A percentile compares a stretch with the other conserved stretches of the same genome.
phyloP scores from a whole-genome alignment of 2,113 vertebrate genomes.

The Crotophaga sulcirostris region DNA sequence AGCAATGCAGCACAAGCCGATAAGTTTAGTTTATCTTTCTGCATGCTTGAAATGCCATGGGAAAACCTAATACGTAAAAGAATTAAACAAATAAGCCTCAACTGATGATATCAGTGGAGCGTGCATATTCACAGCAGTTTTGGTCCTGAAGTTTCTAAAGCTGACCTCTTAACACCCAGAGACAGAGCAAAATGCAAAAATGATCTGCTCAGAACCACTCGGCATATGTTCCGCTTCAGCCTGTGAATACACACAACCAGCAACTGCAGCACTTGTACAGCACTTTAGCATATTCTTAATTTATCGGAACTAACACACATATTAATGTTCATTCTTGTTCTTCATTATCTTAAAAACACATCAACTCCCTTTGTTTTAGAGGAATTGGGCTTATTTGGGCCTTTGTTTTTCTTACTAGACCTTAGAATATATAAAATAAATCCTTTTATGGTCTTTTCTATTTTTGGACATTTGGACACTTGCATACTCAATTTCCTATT shows the following conservation, averaged over 20 bases:
- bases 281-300: background rate
- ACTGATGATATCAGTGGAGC: background rate
- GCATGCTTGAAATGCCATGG: background rate
- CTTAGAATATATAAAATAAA: background rate
- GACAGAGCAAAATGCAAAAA: background rate
- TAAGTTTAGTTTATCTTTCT: background rate
- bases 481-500: background rate
- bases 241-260: background rate
- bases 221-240: background rate
- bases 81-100: background rate
- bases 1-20: background rate
- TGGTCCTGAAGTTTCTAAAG: background rate
- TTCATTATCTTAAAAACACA: background rate
- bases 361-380: background rate
- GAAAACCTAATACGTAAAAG: background rate
- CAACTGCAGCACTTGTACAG: background rate
- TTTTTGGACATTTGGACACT: background rate
- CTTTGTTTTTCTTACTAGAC: background rate
- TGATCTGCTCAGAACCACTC: background rate
- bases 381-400: background rate
- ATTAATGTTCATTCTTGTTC: background rate
- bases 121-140: background rate
- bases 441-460: background rate
- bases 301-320: background rate
- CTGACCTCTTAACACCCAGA: background rate